phyloP scores from a whole-genome alignment of 2,888 invertebrate species.

The Lysandra bellargus region DNA sequence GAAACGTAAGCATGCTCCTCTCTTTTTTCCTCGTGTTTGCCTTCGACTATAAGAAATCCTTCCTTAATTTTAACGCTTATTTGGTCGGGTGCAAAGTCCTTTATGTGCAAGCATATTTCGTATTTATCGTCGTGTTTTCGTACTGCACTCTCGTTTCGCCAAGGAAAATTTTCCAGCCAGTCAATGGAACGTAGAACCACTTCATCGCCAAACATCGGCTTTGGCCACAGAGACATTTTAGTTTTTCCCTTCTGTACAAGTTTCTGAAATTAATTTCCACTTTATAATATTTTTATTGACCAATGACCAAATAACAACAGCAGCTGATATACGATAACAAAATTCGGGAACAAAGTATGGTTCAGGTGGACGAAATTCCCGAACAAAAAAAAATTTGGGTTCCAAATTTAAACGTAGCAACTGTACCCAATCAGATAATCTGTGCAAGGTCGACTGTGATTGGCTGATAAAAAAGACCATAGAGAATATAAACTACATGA shows the following conservation, averaged over 20 bases:
- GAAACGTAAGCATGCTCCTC: conserved; percentile 61
- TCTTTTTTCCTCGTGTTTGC: conserved; percentile 61
- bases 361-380: too few relatives aligned
- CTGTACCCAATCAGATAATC: too few relatives aligned
- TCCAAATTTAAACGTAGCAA: too few relatives aligned
- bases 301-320: not conserved
- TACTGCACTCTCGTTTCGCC: conserved; percentile 56
- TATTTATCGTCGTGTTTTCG: conserved; percentile 54
- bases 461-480: too few relatives aligned
- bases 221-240: conserved; percentile 46
- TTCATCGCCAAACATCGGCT: conserved; percentile 59
- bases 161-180: conserved; percentile 65
- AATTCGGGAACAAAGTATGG: not conserved
- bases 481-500: too few relatives aligned
- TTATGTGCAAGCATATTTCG: conserved; percentile 56
- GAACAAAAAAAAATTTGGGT: too few relatives aligned
- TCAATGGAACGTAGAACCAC: conserved; percentile 61
- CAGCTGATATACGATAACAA: not conserved
- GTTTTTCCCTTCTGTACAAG: not conserved
- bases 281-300: not conserved
- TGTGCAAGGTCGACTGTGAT: too few relatives aligned
- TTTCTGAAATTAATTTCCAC: not conserved
- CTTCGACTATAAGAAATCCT: conserved; percentile 58
- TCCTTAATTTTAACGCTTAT: conserved; percentile 48
- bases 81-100: conserved; percentile 59